Conservation (phyloP, 1,140 invertebrate genomes). For the Ridgeia piscesae region DNA sequence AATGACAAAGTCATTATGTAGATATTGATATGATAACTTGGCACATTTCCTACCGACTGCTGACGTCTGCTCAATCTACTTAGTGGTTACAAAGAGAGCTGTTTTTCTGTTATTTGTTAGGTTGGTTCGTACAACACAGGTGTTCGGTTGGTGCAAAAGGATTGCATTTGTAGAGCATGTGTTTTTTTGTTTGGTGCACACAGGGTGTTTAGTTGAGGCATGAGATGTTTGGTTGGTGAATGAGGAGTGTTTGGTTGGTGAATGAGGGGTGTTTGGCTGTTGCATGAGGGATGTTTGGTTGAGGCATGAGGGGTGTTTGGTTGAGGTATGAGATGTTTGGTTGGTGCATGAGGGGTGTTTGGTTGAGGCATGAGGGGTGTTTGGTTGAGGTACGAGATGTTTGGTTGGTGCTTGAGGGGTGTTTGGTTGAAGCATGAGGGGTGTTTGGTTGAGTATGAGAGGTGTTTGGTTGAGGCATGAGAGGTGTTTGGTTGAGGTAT, state of each 20-base stretch:
- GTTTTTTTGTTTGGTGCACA: background rate
- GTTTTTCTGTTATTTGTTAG: too few relatives aligned
- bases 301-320: background rate
- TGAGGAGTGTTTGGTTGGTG: background rate
- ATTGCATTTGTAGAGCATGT: background rate
- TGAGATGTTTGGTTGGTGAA: background rate
- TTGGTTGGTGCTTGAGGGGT: too few relatives aligned
- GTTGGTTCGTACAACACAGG: background rate
- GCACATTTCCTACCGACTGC: too few relatives aligned
- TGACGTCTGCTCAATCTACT: too few relatives aligned
- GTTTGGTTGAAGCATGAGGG: too few relatives aligned
- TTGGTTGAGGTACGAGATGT: too few relatives aligned
- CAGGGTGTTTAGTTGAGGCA: too few relatives aligned
- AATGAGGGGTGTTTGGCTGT: background rate
- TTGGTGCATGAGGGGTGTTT: background rate
- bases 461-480: too few relatives aligned
- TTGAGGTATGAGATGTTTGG: background rate
- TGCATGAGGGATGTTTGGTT: background rate
- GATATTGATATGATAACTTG: too few relatives aligned
- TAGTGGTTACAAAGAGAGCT: too few relatives aligned
- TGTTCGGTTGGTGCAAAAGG: background rate
- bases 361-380: background rate
- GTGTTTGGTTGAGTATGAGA: too few relatives aligned
- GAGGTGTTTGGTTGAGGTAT: too few relatives aligned
- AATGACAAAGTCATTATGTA: slow-evolving; percentile 26